phyloP scores from a whole-genome alignment of 2,888 invertebrate genomes.

The Heliothis peltigera region DNA sequence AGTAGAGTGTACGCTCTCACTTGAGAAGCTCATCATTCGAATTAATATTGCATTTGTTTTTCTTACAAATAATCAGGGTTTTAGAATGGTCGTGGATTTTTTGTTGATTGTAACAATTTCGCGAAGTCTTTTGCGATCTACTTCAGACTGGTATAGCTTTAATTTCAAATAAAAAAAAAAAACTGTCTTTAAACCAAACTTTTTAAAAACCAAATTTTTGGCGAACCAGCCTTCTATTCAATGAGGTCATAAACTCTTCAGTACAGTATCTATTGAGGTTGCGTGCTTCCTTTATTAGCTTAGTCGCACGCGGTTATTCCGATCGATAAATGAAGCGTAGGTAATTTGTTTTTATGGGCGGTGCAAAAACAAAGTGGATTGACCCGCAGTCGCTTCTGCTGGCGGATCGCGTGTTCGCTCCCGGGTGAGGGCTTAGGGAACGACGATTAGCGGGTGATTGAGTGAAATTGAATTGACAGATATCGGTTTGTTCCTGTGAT shows the following conservation, averaged over 20 bases:
- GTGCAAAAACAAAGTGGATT: conserved; percentile 88
- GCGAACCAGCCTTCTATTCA: conserved; percentile 22
- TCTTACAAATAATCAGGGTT: neutral
- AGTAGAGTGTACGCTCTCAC: neutral
- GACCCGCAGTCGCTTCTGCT: conserved; percentile 81
- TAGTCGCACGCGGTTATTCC: conserved; percentile 82
- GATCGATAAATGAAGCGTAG: conserved; percentile 85
- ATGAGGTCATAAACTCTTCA: conserved; percentile 59
- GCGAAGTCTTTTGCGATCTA: no score
- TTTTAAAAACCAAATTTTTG: conserved; percentile 6
- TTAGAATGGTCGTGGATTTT: no score
- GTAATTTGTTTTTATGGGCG: conserved; percentile 86
- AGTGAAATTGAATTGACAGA: conserved; percentile 15
- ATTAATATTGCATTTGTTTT: neutral
- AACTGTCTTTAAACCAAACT: neutral
- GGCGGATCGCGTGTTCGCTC: conserved; percentile 81
- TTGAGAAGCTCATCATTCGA: neutral
- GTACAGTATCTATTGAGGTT: conserved; percentile 48
- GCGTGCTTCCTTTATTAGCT: conserved; percentile 79
- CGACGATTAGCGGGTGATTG: conserved; percentile 39
- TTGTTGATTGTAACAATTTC: no score
- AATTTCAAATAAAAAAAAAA: neutral
- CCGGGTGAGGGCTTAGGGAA: conserved; percentile 52
- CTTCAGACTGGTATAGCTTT: no score
- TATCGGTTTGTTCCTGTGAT: neutral